Conservation (phyloP, 2,888 invertebrate species). For the Megalurothrips usitatus region DNA sequence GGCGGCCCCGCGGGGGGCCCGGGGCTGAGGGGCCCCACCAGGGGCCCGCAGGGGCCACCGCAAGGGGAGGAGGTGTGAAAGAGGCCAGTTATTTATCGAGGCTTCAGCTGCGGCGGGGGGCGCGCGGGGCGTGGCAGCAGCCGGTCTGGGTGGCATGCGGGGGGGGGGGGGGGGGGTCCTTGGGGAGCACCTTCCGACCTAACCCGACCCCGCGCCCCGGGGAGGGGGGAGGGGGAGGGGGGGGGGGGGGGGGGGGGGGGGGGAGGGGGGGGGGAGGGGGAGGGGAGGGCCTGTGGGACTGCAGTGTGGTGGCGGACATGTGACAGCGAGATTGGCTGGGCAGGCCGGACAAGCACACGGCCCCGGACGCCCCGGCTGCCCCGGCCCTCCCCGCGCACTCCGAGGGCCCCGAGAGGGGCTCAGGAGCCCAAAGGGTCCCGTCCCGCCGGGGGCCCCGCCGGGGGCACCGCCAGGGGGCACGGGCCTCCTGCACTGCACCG, state of each 20-base stretch:
- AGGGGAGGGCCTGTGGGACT: background rate
- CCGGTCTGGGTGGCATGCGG: background rate
- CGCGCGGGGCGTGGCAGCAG: slow-evolving; percentile 17
- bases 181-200: slow-evolving; percentile 27
- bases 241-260: slow-evolving; percentile 28
- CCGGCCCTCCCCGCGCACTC: too few relatives aligned
- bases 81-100: background rate
- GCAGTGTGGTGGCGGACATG: slow-evolving; percentile 12
- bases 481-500: too few relatives aligned
- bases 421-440: too few relatives aligned
- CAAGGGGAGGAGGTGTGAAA: background rate
- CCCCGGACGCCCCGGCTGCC: background rate
- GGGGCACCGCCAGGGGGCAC: too few relatives aligned
- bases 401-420: too few relatives aligned
- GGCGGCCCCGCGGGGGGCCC: background rate
- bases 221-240: slow-evolving; percentile 32
- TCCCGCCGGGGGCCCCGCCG: too few relatives aligned
- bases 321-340: background rate
- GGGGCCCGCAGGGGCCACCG: background rate
- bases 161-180: slow-evolving; percentile 29
- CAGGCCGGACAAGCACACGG: background rate
- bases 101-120: slow-evolving; percentile 27
- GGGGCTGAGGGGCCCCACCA: background rate
- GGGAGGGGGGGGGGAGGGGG: background rate
- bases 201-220: slow-evolving; percentile 10